Percentiles rank a stretch among this genome's conserved stretches.
These are phyloP conservation scores for Glyptemys insculpta DNA, from an alignment of 2,797 vertebrate species.

Conservation along the genomic window DNA sequence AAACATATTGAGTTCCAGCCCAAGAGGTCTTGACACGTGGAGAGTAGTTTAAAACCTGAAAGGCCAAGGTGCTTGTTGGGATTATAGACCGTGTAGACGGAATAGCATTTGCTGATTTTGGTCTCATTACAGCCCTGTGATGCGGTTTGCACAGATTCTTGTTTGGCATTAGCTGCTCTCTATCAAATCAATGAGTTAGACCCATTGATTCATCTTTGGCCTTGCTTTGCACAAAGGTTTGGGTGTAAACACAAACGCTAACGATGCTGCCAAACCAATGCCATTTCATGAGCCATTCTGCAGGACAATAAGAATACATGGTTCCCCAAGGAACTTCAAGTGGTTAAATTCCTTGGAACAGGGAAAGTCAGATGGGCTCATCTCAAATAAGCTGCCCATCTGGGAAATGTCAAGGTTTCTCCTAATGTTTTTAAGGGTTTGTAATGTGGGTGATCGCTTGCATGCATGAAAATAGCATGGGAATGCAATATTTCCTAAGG, in stretches of 20 bases:
- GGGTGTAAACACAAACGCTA: constrained; percentile 39
- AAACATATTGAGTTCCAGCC: constrained; percentile 29
- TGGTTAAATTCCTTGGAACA: constrained; percentile 73
- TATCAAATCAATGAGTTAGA: constrained; percentile 7
- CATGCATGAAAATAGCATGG: constrained; percentile 78
- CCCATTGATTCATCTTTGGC: constrained; percentile 15
- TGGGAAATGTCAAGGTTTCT: constrained; percentile 78
- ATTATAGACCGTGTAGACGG: not conserved
- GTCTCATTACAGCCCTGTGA: constrained; percentile 21
- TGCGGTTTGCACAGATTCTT: constrained; percentile 48
- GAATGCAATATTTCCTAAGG: constrained; percentile 80
- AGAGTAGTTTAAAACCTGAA: constrained; percentile 57
- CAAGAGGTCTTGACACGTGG: constrained; percentile 11
- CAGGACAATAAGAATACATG: not conserved
- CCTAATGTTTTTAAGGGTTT: constrained; percentile 73
- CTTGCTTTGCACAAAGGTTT: constrained; percentile 22
- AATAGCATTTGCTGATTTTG: constrained; percentile 62
- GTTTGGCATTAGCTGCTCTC: constrained; percentile 52
- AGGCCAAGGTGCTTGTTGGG: constrained; percentile 41
- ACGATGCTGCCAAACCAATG: constrained; percentile 36
- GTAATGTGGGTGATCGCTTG: constrained; percentile 76
- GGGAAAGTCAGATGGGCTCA: constrained; percentile 66
- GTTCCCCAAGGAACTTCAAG: constrained; percentile 49
- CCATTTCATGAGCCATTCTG: constrained; percentile 1
- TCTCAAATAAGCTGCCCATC: constrained; percentile 69